phyloP scores from a whole-genome alignment of 2,888 invertebrate genomes.

The Branchipolynoe longqiensis region DNA sequence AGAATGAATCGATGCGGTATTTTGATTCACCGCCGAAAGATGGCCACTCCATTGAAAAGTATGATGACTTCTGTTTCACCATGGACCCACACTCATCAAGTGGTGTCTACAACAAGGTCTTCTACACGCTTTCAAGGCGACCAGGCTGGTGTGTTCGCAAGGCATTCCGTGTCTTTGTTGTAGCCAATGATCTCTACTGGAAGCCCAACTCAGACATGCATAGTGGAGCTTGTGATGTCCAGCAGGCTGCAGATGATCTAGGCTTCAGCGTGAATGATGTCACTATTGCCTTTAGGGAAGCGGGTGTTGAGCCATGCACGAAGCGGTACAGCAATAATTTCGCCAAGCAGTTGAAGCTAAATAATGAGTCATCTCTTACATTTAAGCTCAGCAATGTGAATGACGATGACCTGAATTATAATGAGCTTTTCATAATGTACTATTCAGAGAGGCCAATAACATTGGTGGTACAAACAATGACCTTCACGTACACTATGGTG shows the following conservation, averaged over 20 bases:
- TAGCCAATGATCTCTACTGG: slow-evolving; percentile 71
- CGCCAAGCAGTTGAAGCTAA: not conserved
- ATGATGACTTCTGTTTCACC: slow-evolving; percentile 61
- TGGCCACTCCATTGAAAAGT: slow-evolving; percentile 68
- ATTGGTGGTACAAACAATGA: not conserved
- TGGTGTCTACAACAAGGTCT: slow-evolving; percentile 70
- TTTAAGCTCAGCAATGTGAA: slow-evolving; percentile 9
- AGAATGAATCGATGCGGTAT: slow-evolving; percentile 65
- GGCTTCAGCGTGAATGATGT: slow-evolving; percentile 66
- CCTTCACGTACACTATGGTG: not conserved
- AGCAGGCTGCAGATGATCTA: slow-evolving; percentile 70
- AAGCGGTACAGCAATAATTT: not conserved
- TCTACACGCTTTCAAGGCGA: slow-evolving; percentile 68
- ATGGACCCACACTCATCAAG: slow-evolving; percentile 70
- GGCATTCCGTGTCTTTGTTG: slow-evolving; percentile 69
- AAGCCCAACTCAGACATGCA: slow-evolving; percentile 64
- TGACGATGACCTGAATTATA: slow-evolving; percentile 41
- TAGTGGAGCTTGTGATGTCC: slow-evolving; percentile 70
- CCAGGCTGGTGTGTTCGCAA: slow-evolving; percentile 65
- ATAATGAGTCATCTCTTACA: not conserved
- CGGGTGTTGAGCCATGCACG: slow-evolving; percentile 66
- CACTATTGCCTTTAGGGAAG: slow-evolving; percentile 65
- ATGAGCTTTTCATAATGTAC: not conserved
- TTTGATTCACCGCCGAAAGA: slow-evolving; percentile 69
- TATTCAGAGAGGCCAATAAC: not conserved